phyloP scores from a whole-genome alignment of 1,140 invertebrate species.

The Bombus picipes region DNA sequence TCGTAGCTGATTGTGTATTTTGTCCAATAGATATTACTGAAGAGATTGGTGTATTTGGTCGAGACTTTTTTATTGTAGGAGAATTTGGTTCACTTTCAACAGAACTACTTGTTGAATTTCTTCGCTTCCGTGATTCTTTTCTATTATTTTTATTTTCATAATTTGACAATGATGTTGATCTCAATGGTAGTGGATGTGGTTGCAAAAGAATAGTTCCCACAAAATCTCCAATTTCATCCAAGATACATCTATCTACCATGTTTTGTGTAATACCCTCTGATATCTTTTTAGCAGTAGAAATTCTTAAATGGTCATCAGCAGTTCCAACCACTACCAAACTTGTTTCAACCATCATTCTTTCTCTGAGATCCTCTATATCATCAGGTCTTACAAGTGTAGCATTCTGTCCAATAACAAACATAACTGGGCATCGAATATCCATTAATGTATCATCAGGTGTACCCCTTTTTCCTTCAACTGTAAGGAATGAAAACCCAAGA shows the following conservation, averaged over 20 bases:
- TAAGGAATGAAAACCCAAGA: slow-evolving; percentile 91
- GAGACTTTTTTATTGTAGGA: slow-evolving; percentile 78
- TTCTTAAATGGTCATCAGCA: slow-evolving; percentile 89
- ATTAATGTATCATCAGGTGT: slow-evolving; percentile 90
- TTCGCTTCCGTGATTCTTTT: slow-evolving; percentile 75
- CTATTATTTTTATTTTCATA: slow-evolving; percentile 69
- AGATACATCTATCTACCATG: slow-evolving; percentile 91
- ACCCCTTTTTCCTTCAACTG: slow-evolving; percentile 89
- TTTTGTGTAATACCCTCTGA: slow-evolving; percentile 90
- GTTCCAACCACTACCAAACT: slow-evolving; percentile 91
- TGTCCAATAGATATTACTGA: slow-evolving; percentile 63
- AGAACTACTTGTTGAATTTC: slow-evolving; percentile 83
- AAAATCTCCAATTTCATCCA: slow-evolving; percentile 87
- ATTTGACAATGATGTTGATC: slow-evolving; percentile 74
- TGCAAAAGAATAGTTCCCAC: slow-evolving; percentile 84
- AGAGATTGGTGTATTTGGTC: slow-evolving; percentile 74
- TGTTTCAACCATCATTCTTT: slow-evolving; percentile 89
- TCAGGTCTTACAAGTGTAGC: slow-evolving; percentile 86
- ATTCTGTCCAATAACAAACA: slow-evolving; percentile 92
- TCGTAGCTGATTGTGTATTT: slow-evolving; percentile 69
- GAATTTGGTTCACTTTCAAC: slow-evolving; percentile 83
- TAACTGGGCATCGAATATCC: slow-evolving; percentile 88
- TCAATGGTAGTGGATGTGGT: slow-evolving; percentile 84
- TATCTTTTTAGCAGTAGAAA: slow-evolving; percentile 88
- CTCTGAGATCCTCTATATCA: slow-evolving; percentile 90